Base-by-base conservation (phyloP, 2,888 invertebrate species). In the Tachina lurida region DNA sequence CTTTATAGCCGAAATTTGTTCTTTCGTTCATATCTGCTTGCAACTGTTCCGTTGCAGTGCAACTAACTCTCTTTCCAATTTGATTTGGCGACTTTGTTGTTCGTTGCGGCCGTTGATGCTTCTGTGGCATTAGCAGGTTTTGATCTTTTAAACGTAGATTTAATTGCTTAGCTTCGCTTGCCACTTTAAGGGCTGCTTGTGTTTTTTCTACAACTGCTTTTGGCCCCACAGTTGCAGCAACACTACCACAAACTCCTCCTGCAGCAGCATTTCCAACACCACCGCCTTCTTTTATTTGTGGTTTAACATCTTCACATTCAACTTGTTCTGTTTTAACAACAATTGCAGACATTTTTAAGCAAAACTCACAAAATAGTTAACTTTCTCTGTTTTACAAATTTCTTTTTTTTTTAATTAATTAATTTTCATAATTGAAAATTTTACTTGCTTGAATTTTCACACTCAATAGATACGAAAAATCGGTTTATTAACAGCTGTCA, bases 381-480 rank as follows among this genome's bases (percentile, higher is more conserved):
- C 17, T 79, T 49, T 58, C 58, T 65, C 49, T 63, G 41, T 77
- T 17, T 54, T 67, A 76, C 7, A 43, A 63, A 41, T 47, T 60
- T 12, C 31, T 31, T 39, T 43, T 56, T 43, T 22, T 62, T 43
- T 17, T 49, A 71, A 49, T 74, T 78, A 85, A 85, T 75, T 79
- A 78, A 65, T 71, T 86, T 79, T 75, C 82, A 86, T 84, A 43
- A 47, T 45, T 70, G 68, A 17, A 78, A 79, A 52, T 15, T 12
- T 60, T 12, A 73, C 47, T 63, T 79, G 62, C 7, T 63, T 63
- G n/a, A 79, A 71, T 84, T 73, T 78, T 65, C 75, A 75, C 80
- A 84, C 84, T 65, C 80, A 63, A 84, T 84, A 84, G 84, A 84
- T 84, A 84, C 84, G 84, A 84, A 84, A 84, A 84, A 65, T 84